Evolutionary conservation across 2,888 invertebrate species (phyloP).

Genomic region (Caenorhabditis japonica): DNA sequence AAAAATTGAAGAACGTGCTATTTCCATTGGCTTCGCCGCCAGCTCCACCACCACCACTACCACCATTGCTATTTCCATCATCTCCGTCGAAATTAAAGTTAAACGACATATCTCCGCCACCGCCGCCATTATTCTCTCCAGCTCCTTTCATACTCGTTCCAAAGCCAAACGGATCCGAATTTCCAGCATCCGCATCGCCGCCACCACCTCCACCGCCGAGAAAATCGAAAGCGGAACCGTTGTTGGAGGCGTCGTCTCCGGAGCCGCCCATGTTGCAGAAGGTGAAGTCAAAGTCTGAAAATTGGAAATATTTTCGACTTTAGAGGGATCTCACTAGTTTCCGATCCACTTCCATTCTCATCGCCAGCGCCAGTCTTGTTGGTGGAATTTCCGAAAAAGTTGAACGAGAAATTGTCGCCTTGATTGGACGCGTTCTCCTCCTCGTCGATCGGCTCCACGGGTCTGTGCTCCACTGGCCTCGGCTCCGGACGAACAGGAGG

Average conservation of each 20-base stretch:
- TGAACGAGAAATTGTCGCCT: conserved; percentile 32
- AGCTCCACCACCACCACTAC: conserved; percentile 14
- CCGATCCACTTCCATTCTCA: conserved; percentile 6
- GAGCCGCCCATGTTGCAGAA: conserved; percentile 13
- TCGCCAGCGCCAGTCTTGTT: background rate
- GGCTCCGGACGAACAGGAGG: too few relatives aligned
- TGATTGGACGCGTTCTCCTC: conserved; percentile 18
- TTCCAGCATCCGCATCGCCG: background rate
- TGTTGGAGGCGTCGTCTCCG: conserved; percentile 16
- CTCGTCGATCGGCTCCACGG: background rate
- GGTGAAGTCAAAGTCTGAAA: conserved; percentile 32
- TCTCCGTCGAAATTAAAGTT: conserved; percentile 31
- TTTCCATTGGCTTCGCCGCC: conserved; percentile 22
- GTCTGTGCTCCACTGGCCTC: too few relatives aligned
- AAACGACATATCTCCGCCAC: conserved; percentile 36
- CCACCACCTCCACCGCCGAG: conserved; percentile 9
- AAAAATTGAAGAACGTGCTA: conserved; percentile 35
- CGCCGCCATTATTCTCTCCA: too few relatives aligned
- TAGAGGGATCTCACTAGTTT: conserved; percentile 12
- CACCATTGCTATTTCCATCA: background rate
- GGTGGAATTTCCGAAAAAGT: conserved; percentile 20
- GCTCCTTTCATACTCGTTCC: conserved; percentile 13
- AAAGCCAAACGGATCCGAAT: conserved; percentile 39
- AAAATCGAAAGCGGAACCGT: conserved; percentile 31
- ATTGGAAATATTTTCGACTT: background rate